These are phyloP conservation scores for Neoscelio sp. DNA, from an alignment of 2,888 invertebrate genomes.

Conservation along the genomic window DNA sequence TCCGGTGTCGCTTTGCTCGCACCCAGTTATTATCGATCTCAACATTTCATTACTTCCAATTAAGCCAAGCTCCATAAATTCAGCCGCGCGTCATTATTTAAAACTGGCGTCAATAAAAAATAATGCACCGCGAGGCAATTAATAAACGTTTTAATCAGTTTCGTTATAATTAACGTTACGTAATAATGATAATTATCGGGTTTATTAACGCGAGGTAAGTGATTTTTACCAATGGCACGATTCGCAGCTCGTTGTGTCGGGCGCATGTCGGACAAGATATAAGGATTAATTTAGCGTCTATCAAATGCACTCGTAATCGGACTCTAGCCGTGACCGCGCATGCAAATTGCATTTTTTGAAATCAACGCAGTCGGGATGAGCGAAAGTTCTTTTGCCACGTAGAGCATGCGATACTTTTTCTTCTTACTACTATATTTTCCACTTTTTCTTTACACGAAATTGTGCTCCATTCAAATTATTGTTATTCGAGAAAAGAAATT, in stretches of 20 bases:
- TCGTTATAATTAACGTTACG: constrained; percentile 48
- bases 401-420: constrained; percentile 48
- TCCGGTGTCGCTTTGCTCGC: too few relatives aligned
- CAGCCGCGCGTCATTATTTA: constrained; percentile 28
- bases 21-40: too few relatives aligned
- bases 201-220: constrained; percentile 42
- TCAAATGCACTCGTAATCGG: constrained; percentile 31
- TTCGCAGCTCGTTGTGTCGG: too few relatives aligned
- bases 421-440: constrained; percentile 14
- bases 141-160: constrained; percentile 37
- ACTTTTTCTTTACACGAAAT: constrained; percentile 27
- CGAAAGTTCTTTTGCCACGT: constrained; percentile 58
- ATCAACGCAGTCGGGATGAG: constrained; percentile 26
- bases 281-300: constrained; percentile 44
- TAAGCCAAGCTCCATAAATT: constrained; percentile 49
- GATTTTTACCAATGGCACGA: too few relatives aligned
- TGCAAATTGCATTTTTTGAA: constrained; percentile 49
- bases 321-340: constrained; percentile 43
- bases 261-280: constrained; percentile 31
- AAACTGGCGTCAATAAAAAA: constrained; percentile 14
- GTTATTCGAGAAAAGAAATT: too few relatives aligned
- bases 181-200: constrained; percentile 49
- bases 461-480: too few relatives aligned
- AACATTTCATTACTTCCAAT: too few relatives aligned
- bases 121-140: constrained; percentile 20